Evolutionary conservation across 2,888 invertebrate genomes (phyloP).

Genomic region (Bhutanitis thaidina): DNA sequence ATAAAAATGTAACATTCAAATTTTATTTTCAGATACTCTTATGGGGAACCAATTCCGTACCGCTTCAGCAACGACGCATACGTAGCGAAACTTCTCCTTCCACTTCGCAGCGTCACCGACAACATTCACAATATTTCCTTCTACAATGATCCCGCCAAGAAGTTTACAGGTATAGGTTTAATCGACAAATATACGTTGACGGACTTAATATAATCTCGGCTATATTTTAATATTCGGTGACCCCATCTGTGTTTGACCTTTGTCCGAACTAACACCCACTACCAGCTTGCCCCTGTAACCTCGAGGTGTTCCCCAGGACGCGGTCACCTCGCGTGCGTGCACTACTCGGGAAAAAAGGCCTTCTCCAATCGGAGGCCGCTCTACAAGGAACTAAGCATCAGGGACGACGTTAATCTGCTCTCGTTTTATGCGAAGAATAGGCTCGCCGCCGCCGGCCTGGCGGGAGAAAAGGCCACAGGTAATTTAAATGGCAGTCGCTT

Average conservation of each 20-base stretch:
- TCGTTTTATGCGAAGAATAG: conserved; percentile 93
- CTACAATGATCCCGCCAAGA: conserved; percentile 84
- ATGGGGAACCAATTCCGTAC: conserved; percentile 77
- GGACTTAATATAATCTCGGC: conserved; percentile 23
- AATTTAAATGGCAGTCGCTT: conserved; percentile 47
- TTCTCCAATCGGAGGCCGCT: conserved; percentile 88
- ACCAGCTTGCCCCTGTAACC: conserved; percentile 65
- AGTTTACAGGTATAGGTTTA: conserved; percentile 80
- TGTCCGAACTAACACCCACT: conserved; percentile 53
- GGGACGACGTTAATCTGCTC: conserved; percentile 91
- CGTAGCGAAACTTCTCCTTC: conserved; percentile 83
- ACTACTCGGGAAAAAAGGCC: conserved; percentile 89
- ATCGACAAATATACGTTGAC: conserved; percentile 17
- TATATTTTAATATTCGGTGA: conserved; percentile 26
- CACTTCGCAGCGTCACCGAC: conserved; percentile 81
- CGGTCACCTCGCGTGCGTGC: conserved; percentile 91
- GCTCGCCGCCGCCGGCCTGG: conserved; percentile 81
- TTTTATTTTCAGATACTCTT: conserved; percentile 71
- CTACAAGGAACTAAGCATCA: conserved; percentile 86
- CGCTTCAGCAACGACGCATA: conserved; percentile 86
- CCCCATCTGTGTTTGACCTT: conserved; percentile 29
- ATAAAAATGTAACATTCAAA: too few species aligned
- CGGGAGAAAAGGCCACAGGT: conserved; percentile 75
- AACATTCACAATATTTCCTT: conserved; percentile 82
- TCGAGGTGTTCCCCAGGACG: conserved; percentile 82